These are phyloP conservation scores for Capromys pilorides DNA, from an alignment of 2,797 vertebrate genomes.

Conservation along the genomic window DNA sequence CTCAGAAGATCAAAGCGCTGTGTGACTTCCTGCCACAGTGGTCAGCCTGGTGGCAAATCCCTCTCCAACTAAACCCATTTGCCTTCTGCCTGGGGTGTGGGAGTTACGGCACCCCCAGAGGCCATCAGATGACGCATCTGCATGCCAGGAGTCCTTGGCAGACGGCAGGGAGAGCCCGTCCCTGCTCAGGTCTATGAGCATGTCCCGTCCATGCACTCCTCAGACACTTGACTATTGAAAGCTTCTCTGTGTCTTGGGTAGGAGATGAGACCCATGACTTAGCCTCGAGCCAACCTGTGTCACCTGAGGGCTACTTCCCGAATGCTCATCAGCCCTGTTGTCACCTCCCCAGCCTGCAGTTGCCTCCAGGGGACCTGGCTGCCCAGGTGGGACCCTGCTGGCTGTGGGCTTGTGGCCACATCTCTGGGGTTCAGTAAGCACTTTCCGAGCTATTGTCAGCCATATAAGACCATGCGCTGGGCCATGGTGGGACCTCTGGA, in stretches of 20 bases:
- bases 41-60: neutral
- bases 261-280: neutral
- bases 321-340: neutral
- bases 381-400: neutral
- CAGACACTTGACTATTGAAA: neutral
- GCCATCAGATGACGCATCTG: neutral
- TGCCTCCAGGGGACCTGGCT: neutral
- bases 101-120: neutral
- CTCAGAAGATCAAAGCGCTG: neutral
- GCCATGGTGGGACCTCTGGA: neutral
- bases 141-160: accelerated
- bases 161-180: neutral
- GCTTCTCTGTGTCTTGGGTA: neutral
- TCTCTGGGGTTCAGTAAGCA: neutral
- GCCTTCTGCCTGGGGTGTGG: neutral
- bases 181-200: neutral
- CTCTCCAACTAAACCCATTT: neutral
- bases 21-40: neutral
- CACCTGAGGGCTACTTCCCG: neutral
- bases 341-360: neutral
- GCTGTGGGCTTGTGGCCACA: neutral
- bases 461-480: neutral
- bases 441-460: neutral
- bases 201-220: neutral
- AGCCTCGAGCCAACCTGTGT: neutral